Evolutionary conservation across 2,113 vertebrate species (phyloP), one percentile per base, ranked within the genome.

Genomic region (Rhegmatorhina hoffmannsi): DNA sequence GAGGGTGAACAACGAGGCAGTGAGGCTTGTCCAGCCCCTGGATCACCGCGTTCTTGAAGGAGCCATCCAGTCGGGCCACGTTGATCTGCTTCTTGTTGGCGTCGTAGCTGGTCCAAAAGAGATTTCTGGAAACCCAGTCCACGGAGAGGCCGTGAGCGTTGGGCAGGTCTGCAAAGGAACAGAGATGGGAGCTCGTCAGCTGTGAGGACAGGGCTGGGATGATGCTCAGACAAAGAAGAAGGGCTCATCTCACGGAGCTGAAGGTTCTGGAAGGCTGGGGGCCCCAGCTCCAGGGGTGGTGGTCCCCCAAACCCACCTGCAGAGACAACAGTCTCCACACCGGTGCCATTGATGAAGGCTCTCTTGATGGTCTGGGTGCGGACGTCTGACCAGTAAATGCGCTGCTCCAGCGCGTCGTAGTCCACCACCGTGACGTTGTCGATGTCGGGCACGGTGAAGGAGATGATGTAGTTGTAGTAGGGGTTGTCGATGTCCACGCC

Each of bases 391-490:
- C 99, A 99, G 97, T 99, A 99, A 84, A 99, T 99, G 2, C 99
- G 98, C 81, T 99, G 98, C 97, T 99, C 99, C 8, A 98, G 43
- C 8, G 99, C 99, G 0, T 99, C 99, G 1, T 99, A 99, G 97
- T 99, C 99, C 93, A 99, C 98, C 87, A 99, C 99, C 0, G 99
- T 99, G 92, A 99, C 99, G 0, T 99, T 99, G 96, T 99, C 99
- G 0, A 99, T 99, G 94, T 99, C 99, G 0, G 99, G 99, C 94
- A 99, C 99, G 3, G 99, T 99, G 98, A 99, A 99, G 91, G 99
- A 99, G 98, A 99, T 99, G 96, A 99, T 99, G 97, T 99, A 99
- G 97, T 99, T 99, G 98, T 99, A 99, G 97, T 99, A 99, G 3
- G 99, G 99, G 95, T 99, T 99, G 31, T 99, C 99, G 0, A 99